Conservation (phyloP, 2,888 invertebrate genomes). For the Spisula solida region DNA sequence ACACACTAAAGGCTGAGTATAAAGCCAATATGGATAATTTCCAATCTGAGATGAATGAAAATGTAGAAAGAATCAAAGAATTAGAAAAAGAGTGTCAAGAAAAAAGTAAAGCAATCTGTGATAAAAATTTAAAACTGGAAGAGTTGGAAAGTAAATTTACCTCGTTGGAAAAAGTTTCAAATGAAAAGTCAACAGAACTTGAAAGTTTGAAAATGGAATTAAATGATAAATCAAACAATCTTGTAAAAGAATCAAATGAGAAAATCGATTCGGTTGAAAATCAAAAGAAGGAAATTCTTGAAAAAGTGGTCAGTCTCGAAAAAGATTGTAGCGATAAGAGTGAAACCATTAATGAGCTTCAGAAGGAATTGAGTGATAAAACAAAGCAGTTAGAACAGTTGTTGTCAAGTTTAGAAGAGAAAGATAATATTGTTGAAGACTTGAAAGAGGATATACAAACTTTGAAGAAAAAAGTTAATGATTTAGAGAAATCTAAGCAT, state of each 20-base stretch:
- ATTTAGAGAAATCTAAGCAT: background rate
- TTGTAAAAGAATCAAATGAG: background rate
- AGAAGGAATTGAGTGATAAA: slow-evolving; percentile 45
- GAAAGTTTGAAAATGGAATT: slow-evolving; percentile 34
- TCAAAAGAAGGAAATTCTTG: background rate
- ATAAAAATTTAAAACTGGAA: background rate
- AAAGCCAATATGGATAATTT: slow-evolving; percentile 35
- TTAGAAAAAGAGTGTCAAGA: slow-evolving; percentile 33
- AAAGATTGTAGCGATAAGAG: slow-evolving; percentile 19
- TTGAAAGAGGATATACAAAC: slow-evolving; percentile 52
- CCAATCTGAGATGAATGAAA: slow-evolving; percentile 25
- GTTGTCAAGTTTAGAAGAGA: slow-evolving; percentile 45
- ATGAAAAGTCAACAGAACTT: slow-evolving; percentile 14
- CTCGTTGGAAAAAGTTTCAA: background rate
- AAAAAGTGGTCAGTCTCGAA: slow-evolving; percentile 12
- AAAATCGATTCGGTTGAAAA: background rate
- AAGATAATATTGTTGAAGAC: slow-evolving; percentile 50
- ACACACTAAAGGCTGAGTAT: slow-evolving; percentile 35
- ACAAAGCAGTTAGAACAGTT: slow-evolving; percentile 54
- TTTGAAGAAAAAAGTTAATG: slow-evolving; percentile 13
- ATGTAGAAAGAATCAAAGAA: slow-evolving; percentile 26
- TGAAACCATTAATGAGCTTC: slow-evolving; percentile 31
- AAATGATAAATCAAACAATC: slow-evolving; percentile 13
- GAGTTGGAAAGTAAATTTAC: background rate
- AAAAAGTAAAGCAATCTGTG: slow-evolving; percentile 2